Conservation (phyloP, 1,140 invertebrate genomes). For the Saccostrea echinata region DNA sequence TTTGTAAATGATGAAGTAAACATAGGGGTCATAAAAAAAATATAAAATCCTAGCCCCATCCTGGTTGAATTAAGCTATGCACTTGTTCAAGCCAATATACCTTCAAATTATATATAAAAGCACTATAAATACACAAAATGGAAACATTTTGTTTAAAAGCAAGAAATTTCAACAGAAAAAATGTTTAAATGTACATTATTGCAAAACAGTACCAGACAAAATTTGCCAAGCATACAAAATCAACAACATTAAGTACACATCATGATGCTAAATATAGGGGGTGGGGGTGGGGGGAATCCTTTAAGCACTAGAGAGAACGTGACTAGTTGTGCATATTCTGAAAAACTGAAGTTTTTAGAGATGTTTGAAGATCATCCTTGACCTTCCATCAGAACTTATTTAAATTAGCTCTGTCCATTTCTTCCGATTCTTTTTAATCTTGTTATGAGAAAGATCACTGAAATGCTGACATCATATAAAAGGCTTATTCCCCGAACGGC, state of each 20-base stretch:
- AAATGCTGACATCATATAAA: no score
- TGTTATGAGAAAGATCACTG: no score
- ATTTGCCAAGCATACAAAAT: neutral
- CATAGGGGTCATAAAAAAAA: neutral
- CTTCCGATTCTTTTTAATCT: no score
- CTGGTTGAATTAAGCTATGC: neutral
- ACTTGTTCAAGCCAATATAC: neutral
- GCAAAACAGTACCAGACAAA: neutral
- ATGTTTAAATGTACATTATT: neutral
- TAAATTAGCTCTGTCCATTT: no score
- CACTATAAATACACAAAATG: neutral
- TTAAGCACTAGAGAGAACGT: neutral
- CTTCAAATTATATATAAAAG: neutral
- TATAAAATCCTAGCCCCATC: neutral
- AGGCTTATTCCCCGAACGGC: no score
- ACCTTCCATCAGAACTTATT: no score
- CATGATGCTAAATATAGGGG: conserved; percentile 9
- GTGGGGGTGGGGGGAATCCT: no score
- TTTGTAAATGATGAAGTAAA: no score
- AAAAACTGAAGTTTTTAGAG: no score
- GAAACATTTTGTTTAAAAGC: neutral
- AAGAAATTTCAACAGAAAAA: neutral
- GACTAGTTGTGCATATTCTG: neutral
- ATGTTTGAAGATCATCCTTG: no score
- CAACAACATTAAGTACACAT: neutral